Percentiles rank a stretch among this genome's conserved stretches.
Conservation (phyloP, 2,113 vertebrate genomes). For the Toxostoma redivivum region DNA sequence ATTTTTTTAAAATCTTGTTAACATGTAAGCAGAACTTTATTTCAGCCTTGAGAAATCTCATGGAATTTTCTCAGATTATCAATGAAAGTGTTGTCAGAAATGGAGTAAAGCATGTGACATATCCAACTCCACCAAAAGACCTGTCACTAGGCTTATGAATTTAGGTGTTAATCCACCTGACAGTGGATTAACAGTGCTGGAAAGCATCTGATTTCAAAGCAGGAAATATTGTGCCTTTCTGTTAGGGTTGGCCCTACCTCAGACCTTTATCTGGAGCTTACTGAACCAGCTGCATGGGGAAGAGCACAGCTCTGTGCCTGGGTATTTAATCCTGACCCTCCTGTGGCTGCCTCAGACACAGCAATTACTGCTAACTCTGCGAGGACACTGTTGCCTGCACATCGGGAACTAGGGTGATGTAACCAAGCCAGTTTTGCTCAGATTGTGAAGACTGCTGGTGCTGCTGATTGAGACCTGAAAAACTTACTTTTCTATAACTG, state of each 20-base stretch:
- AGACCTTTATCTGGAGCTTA: neutral
- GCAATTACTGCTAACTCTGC: neutral
- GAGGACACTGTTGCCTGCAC: neutral
- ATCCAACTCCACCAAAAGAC: neutral
- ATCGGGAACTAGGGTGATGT: neutral
- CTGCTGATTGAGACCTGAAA: neutral
- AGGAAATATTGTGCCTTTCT: rapidly evolving
- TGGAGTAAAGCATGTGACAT: neutral
- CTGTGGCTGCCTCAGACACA: neutral
- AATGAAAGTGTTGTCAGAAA: neutral
- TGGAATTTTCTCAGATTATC: neutral
- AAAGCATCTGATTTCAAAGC: neutral
- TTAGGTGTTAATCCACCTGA: neutral
- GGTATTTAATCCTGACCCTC: neutral
- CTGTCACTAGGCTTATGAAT: neutral
- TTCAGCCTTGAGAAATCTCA: neutral
- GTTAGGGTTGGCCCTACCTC: neutral
- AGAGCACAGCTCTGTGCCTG: neutral
- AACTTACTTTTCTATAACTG: neutral
- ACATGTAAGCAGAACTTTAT: neutral
- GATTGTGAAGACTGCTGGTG: neutral
- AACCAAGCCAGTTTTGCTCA: neutral
- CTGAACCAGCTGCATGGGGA: neutral
- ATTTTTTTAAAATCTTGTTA: neutral
- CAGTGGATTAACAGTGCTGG: neutral